A percentile compares a stretch with the other conserved stretches of the same genome.
Evolutionary conservation across 2,888 invertebrate species (phyloP).

Genomic region (Pycnomerus fuliginosus): DNA sequence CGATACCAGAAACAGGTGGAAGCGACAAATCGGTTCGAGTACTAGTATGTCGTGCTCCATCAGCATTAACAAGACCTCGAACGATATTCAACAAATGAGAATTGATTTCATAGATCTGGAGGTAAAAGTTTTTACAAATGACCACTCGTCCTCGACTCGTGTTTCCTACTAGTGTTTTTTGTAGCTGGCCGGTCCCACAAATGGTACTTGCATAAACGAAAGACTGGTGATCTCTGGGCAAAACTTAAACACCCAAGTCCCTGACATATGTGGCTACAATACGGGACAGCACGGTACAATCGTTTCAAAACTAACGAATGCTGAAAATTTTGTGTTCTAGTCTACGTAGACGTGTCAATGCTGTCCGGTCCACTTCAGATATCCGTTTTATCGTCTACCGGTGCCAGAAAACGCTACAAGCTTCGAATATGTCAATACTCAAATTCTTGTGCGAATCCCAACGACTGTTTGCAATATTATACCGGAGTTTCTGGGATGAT

Average conservation of each 20-base stretch:
- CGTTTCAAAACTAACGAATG: too few relatives aligned
- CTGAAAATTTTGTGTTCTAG: constrained; percentile 49
- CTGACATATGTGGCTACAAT: constrained; percentile 73
- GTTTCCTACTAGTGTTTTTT: constrained; percentile 29
- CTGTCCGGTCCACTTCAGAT: constrained; percentile 64
- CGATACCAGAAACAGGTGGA: constrained; percentile 23
- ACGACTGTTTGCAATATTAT: constrained; percentile 65
- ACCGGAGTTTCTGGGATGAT: constrained; percentile 60
- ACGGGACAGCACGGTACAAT: constrained; percentile 71
- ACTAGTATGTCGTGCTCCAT: constrained; percentile 65
- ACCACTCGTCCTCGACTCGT: constrained; percentile 1
- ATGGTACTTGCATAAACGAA: constrained; percentile 69
- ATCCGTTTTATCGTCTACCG: constrained; percentile 61
- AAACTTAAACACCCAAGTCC: constrained; percentile 67
- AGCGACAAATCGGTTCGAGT: constrained; percentile 49
- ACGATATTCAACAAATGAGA: constrained; percentile 65
- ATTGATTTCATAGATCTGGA: constrained; percentile 71
- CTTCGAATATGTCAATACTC: constrained; percentile 62
- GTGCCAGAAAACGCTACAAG: constrained; percentile 61
- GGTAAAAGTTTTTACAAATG: constrained; percentile 51
- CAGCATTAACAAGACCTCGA: constrained; percentile 61
- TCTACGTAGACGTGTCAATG: constrained; percentile 70
- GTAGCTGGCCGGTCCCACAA: constrained; percentile 67
- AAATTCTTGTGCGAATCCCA: constrained; percentile 48
- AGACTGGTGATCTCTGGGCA: constrained; percentile 71